Conservation (phyloP, 2,888 invertebrate species). For the Sympetrum striolatum region DNA sequence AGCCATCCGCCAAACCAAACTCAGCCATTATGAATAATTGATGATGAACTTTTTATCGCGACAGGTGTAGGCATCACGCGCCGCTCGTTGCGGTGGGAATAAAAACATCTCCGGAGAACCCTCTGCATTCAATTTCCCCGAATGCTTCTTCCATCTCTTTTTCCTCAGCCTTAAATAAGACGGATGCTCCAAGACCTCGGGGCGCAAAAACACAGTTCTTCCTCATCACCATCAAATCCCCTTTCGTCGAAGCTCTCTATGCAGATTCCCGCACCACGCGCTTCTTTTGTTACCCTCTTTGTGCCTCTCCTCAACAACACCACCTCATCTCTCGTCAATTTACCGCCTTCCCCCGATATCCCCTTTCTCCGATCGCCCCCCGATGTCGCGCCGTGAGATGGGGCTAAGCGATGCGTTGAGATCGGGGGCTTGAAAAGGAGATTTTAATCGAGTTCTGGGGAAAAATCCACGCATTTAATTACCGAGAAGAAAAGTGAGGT, state of each 20-base stretch:
- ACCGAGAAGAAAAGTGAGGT: slow-evolving; percentile 35
- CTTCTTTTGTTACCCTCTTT: neutral
- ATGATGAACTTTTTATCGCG: no score
- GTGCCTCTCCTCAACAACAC: neutral
- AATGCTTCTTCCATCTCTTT: neutral
- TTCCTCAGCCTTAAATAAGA: no score
- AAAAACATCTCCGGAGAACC: neutral
- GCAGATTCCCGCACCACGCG: neutral
- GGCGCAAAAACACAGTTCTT: neutral
- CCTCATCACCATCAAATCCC: neutral
- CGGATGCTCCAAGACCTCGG: no score
- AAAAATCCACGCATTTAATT: slow-evolving; percentile 42
- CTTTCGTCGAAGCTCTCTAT: neutral
- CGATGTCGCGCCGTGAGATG: neutral
- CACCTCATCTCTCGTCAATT: neutral
- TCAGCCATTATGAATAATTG: no score
- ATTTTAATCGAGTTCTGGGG: slow-evolving; percentile 33
- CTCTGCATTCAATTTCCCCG: neutral
- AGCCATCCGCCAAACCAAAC: no score
- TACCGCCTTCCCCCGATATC: neutral
- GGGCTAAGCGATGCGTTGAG: neutral
- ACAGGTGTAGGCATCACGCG: no score
- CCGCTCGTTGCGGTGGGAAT: neutral
- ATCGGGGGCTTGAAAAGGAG: slow-evolving; percentile 4
- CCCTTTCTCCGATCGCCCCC: neutral